phyloP scores from a whole-genome alignment of 2,888 invertebrate genomes.

The Mesorhabditis sp. region DNA sequence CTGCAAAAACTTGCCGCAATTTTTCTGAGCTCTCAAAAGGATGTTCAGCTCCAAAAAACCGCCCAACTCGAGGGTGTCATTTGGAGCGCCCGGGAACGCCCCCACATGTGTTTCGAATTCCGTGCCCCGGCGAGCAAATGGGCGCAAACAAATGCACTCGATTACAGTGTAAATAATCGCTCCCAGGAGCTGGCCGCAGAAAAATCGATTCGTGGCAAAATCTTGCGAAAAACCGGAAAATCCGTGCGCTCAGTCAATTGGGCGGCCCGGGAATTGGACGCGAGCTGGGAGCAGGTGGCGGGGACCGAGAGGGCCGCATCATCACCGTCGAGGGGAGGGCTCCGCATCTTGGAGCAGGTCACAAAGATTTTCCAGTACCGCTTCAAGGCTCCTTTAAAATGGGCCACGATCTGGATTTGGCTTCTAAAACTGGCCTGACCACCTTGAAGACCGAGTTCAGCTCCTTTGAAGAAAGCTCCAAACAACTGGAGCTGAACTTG shows the following conservation, averaged over 20 bases:
- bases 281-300: background rate
- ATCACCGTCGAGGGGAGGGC: background rate
- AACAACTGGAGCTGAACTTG: too few relatives aligned
- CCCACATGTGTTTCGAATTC: too few relatives aligned
- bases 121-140: too few relatives aligned
- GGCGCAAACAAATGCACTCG: background rate
- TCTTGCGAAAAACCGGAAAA: background rate
- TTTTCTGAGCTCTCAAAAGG: conserved; percentile 13
- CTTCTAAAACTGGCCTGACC: background rate
- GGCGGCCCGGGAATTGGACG: background rate
- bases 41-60: conserved; percentile 1
- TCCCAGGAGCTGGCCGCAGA: background rate
- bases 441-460: background rate
- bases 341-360: background rate
- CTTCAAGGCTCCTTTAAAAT: too few relatives aligned
- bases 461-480: background rate
- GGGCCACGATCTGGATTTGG: background rate
- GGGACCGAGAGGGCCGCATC: background rate
- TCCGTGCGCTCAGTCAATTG: background rate
- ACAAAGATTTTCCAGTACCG: background rate
- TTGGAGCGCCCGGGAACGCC: background rate
- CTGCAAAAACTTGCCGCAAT: conserved; percentile 24
- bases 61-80: background rate
- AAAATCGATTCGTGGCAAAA: background rate
- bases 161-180: background rate